Percentiles rank a stretch among this genome's conserved stretches.
Conservation (phyloP, 2,888 invertebrate genomes). For the Anorthoa munda region DNA sequence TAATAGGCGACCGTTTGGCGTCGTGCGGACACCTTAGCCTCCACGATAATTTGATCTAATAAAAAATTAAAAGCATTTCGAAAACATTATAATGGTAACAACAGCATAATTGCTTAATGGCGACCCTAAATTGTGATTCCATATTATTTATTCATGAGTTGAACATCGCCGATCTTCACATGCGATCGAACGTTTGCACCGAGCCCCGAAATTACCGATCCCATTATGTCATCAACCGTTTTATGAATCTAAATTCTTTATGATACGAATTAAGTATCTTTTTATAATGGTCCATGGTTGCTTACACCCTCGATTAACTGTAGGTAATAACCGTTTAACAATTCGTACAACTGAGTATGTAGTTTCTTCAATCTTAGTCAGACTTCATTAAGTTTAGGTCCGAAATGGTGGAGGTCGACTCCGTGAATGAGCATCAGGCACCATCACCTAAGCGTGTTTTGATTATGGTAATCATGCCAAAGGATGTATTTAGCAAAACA, state of each 20-base stretch:
- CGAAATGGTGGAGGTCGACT: constrained; percentile 46
- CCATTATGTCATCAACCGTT: constrained; percentile 90
- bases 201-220: constrained; percentile 85
- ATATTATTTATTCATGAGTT: constrained; percentile 89
- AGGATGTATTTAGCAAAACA: constrained; percentile 63
- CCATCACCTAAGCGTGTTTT: constrained; percentile 65
- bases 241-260: constrained; percentile 88
- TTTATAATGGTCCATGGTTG: constrained; percentile 84
- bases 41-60: constrained; percentile 86
- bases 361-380: constrained; percentile 51
- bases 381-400: constrained; percentile 46
- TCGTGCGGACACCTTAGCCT: constrained; percentile 83
- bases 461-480: constrained; percentile 59
- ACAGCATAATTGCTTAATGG: constrained; percentile 90
- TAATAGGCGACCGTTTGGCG: constrained; percentile 84
- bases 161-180: constrained; percentile 82
- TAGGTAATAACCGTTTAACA: constrained; percentile 83
- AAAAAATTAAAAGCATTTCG: constrained; percentile 90
- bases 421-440: constrained; percentile 39
- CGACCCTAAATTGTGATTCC: constrained; percentile 86
- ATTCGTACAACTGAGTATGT: constrained; percentile 67
- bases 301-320: constrained; percentile 84
- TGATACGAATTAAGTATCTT: constrained; percentile 85
- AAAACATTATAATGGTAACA: constrained; percentile 89
- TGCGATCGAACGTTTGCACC: constrained; percentile 81